A percentile compares a stretch with the other conserved stretches of the same genome.
These are phyloP conservation scores for Drosophila rubida DNA, from an alignment of 2,888 invertebrate species.

Conservation along the genomic window DNA sequence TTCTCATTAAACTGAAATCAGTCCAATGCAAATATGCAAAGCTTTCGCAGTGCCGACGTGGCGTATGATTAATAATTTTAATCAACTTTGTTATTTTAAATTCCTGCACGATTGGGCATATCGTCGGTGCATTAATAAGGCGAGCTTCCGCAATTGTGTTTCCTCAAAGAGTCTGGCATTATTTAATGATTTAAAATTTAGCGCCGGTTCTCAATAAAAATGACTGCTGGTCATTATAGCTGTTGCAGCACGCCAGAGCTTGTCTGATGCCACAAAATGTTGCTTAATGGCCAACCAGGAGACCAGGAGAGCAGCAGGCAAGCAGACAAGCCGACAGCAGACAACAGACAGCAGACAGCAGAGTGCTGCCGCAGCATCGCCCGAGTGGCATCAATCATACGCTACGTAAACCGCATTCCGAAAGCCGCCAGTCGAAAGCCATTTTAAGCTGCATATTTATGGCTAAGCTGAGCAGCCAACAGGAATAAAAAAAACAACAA, in stretches of 20 bases:
- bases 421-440: conserved; percentile 79
- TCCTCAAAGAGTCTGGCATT: too few relatives aligned
- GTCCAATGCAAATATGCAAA: conserved; percentile 38
- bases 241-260: conserved; percentile 12
- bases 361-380: conserved; percentile 22
- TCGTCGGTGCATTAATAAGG: background rate
- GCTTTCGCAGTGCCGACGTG: background rate
- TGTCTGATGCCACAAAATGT: conserved; percentile 43
- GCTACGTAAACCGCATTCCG: conserved; percentile 77
- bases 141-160: background rate
- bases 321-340: too few relatives aligned
- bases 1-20: conserved; percentile 37
- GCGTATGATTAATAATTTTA: conserved; percentile 61
- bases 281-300: conserved; percentile 49
- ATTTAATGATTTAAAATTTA: background rate
- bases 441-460: conserved; percentile 80
- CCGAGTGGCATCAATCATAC: conserved; percentile 75
- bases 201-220: background rate
- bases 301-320: conserved; percentile 6
- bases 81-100: conserved; percentile 17
- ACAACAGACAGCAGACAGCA: background rate
- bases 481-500: background rate
- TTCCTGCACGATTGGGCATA: background rate
- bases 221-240: conserved; percentile 18
- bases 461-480: conserved; percentile 63